Conservation (phyloP, 2,797 vertebrate genomes). For the Craterocephalus amniculus region DNA sequence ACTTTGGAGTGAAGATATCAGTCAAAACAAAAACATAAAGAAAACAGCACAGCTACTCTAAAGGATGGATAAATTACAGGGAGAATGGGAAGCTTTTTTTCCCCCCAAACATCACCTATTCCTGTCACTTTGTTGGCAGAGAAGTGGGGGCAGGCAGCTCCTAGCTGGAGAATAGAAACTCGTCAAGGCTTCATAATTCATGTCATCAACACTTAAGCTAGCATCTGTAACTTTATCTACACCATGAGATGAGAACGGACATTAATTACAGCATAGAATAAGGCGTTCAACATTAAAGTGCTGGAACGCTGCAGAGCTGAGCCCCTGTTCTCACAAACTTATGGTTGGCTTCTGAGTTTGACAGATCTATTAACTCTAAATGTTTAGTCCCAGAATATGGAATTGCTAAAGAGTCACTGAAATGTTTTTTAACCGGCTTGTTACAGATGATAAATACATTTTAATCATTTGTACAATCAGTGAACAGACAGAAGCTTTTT, state of each 20-base stretch:
- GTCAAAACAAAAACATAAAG: slow-evolving; percentile 60
- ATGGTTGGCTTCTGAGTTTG: slow-evolving; percentile 28
- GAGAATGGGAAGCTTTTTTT: slow-evolving; percentile 55
- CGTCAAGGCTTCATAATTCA: slow-evolving; percentile 46
- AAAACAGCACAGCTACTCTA: slow-evolving; percentile 68
- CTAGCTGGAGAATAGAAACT: slow-evolving; percentile 57
- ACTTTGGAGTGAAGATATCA: slow-evolving; percentile 67
- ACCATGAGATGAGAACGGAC: slow-evolving; percentile 39
- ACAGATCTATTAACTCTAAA: slow-evolving; percentile 43
- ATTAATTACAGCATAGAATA: slow-evolving; percentile 59
- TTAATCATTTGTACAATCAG: slow-evolving; percentile 56
- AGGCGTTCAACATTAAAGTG: slow-evolving; percentile 64
- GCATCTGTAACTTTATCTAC: slow-evolving; percentile 42
- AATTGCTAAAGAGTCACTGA: slow-evolving; percentile 25
- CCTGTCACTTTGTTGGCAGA: slow-evolving; percentile 63
- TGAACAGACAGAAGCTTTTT: slow-evolving; percentile 58
- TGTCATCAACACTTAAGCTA: slow-evolving; percentile 51
- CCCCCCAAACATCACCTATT: slow-evolving; percentile 42
- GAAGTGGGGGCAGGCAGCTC: slow-evolving; percentile 59
- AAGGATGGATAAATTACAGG: slow-evolving; percentile 72
- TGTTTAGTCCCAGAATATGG: slow-evolving; percentile 34
- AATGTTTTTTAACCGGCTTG: slow-evolving; percentile 30
- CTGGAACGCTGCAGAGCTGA: slow-evolving; percentile 51
- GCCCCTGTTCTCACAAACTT: slow-evolving; percentile 42
- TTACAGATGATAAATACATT: slow-evolving; percentile 47